phyloP scores from a whole-genome alignment of 2,797 vertebrate genomes.

The Gymnothorax reevesii region DNA sequence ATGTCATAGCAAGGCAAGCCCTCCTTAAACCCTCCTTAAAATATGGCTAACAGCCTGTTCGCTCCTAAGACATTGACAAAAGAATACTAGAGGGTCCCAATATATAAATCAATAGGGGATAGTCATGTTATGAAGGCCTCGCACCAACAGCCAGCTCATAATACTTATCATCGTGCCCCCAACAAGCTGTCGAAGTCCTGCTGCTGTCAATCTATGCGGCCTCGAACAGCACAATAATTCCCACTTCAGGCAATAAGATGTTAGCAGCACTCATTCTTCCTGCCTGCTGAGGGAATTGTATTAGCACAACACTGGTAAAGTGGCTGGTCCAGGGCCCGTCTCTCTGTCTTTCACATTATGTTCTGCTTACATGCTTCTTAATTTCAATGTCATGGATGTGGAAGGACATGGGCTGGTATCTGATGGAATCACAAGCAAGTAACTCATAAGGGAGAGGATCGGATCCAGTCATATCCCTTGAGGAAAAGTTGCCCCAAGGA shows the following conservation, averaged over 20 bases:
- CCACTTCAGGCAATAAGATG: neutral
- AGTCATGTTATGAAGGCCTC: neutral
- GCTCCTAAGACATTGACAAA: neutral
- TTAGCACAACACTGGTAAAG: neutral
- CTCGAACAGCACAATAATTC: neutral
- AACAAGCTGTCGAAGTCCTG: neutral
- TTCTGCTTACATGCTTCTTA: neutral
- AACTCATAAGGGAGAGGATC: neutral
- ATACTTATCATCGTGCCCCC: neutral
- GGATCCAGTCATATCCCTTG: neutral
- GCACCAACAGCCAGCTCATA: neutral
- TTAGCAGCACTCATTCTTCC: neutral
- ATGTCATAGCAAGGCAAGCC: neutral
- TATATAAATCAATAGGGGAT: neutral
- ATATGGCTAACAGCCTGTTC: too few relatives aligned
- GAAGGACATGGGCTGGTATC: neutral
- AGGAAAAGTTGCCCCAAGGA: neutral
- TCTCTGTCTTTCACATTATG: neutral
- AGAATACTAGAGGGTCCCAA: neutral
- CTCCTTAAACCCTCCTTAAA: neutral
- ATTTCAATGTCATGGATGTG: neutral
- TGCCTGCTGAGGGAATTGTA: neutral
- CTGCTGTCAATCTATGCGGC: neutral
- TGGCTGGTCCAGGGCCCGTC: neutral
- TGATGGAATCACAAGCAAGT: neutral